A percentile compares a stretch with the other conserved stretches of the same genome.
These are phyloP conservation scores for Heliconius sara DNA, from an alignment of 2,888 invertebrate species.

Conservation along the genomic window DNA sequence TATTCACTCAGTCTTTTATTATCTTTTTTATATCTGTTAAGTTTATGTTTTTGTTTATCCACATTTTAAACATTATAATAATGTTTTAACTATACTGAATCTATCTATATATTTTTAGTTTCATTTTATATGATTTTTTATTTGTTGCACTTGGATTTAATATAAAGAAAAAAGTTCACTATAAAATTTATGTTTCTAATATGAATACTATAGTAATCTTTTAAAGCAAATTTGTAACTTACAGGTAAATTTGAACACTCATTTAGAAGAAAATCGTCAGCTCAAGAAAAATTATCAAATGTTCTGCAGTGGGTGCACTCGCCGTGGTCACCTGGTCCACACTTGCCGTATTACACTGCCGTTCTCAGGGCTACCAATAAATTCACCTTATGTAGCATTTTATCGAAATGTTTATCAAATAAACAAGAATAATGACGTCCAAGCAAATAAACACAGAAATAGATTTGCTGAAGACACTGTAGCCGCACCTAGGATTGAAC, in stretches of 20 bases:
- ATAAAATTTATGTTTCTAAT: no score
- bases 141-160: no score
- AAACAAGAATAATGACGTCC: constrained; percentile 36
- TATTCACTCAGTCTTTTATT: neutral
- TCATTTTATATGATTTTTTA: no score
- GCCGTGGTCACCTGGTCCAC: constrained; percentile 81
- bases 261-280: constrained; percentile 64
- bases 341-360: constrained; percentile 68
- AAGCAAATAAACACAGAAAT: constrained; percentile 37
- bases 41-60: neutral
- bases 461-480: constrained; percentile 51
- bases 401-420: constrained; percentile 60
- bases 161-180: no score
- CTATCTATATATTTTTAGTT: no score
- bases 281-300: constrained; percentile 64
- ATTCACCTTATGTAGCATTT: constrained; percentile 67
- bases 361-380: constrained; percentile 72
- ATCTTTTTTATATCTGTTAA: neutral
- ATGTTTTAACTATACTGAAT: neutral
- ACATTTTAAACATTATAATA: neutral
- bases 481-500: constrained; percentile 46
- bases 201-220: neutral
- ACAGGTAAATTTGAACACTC: constrained; percentile 76
- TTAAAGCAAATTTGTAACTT: neutral
- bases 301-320: constrained; percentile 84